Conservation (phyloP, 2,888 invertebrate species). For the Glyphotaelius pellucidus region DNA sequence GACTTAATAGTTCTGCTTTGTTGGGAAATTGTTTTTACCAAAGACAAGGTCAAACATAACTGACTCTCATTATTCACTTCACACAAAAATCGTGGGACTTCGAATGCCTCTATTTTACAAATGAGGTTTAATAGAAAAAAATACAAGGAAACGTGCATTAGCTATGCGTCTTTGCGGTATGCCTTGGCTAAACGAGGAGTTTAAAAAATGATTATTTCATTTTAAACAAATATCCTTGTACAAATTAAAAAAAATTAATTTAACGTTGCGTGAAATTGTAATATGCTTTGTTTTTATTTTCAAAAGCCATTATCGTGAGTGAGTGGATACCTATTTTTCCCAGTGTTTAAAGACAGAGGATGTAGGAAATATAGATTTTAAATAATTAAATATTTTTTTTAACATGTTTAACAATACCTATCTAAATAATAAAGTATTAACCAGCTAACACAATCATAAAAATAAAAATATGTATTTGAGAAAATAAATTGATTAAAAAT, state of each 20-base stretch:
- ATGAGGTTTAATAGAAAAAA: not conserved
- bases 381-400: too few relatives aligned
- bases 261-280: not conserved
- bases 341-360: not conserved
- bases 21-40: conserved; percentile 35
- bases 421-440: too few relatives aligned
- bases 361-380: not conserved
- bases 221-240: not conserved
- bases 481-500: too few relatives aligned
- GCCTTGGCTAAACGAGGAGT: not conserved
- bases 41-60: conserved; percentile 28
- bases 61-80: not conserved
- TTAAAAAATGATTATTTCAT: not conserved
- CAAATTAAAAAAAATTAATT: not conserved
- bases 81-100: conserved; percentile 17
- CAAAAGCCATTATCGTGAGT: not conserved
- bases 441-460: too few relatives aligned
- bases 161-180: not conserved
- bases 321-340: not conserved
- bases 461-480: too few relatives aligned
- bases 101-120: not conserved
- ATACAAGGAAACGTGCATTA: not conserved
- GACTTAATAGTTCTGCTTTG: conserved; percentile 12
- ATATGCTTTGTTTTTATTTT: not conserved
- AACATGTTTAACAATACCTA: too few relatives aligned